A percentile compares a stretch with the other conserved stretches of the same genome.
Evolutionary conservation across 37 sponge, comb jelly and placozoan genomes (phyloP).

Genomic region (Cladorhizidae sp.): DNA sequence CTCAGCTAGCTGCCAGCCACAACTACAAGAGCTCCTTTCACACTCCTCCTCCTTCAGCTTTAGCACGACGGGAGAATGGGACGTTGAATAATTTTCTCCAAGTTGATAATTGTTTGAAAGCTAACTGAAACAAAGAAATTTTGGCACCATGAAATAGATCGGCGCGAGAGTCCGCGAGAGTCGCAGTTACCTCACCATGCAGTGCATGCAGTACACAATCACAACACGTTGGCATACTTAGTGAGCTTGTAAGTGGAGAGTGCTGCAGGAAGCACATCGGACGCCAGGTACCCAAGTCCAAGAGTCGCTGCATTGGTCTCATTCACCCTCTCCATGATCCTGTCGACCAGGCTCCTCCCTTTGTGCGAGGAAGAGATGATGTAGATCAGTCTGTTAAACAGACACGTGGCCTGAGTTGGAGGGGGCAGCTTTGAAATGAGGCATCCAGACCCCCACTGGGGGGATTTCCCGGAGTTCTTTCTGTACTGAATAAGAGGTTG

Average conservation of each 20-base stretch:
- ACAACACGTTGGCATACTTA: slow-evolving; percentile 23
- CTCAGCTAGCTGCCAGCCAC: too few species aligned
- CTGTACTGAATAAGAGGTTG: slow-evolving; percentile 17
- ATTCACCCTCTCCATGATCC: slow-evolving; percentile 45
- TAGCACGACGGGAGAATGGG: too few species aligned
- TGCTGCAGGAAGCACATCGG: slow-evolving; percentile 46
- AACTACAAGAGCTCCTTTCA: too few species aligned
- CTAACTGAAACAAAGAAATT: too few species aligned
- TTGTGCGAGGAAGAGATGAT: slow-evolving; percentile 24
- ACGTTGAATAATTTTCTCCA: too few species aligned
- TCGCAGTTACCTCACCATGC: too few species aligned
- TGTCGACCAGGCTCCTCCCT: slow-evolving; percentile 28
- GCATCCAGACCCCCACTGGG: neutral
- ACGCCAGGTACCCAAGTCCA: slow-evolving; percentile 54
- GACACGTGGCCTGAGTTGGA: slow-evolving; percentile 35
- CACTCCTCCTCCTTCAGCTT: too few species aligned
- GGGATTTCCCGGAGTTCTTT: too few species aligned
- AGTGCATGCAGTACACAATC: too few species aligned
- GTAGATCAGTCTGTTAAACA: slow-evolving; percentile 85
- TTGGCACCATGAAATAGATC: too few species aligned
- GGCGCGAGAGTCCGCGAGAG: too few species aligned
- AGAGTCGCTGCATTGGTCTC: slow-evolving; percentile 65
- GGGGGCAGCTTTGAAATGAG: neutral
- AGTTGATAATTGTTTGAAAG: too few species aligned
- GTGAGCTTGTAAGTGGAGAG: slow-evolving; percentile 94